A percentile compares a stretch with the other conserved stretches of the same genome.
These are phyloP conservation scores for Berghia stephanieae DNA, from an alignment of 1,140 invertebrate species.

Conservation along the genomic window DNA sequence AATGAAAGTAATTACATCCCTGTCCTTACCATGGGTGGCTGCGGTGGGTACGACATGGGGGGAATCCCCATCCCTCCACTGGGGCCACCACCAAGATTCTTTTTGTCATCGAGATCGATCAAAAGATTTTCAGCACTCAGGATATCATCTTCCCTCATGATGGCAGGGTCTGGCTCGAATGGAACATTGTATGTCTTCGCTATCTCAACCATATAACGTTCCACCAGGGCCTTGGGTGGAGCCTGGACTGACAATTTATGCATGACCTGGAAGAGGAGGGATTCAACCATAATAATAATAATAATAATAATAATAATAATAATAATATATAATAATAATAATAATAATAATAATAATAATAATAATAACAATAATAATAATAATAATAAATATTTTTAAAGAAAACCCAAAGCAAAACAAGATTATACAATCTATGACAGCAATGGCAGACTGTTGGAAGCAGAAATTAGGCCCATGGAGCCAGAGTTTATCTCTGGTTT, in stretches of 20 bases:
- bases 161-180: slow-evolving; percentile 62
- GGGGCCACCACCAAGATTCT: slow-evolving; percentile 64
- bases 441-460: too few relatives aligned
- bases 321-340: too few relatives aligned
- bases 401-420: too few relatives aligned
- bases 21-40: slow-evolving; percentile 24
- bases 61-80: slow-evolving; percentile 52
- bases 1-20: too few relatives aligned
- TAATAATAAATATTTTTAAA: too few relatives aligned
- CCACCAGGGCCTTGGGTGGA: slow-evolving; percentile 94
- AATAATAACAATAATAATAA: too few relatives aligned
- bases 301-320: too few relatives aligned
- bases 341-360: too few relatives aligned
- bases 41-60: slow-evolving; percentile 17
- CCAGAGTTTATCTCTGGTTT: too few relatives aligned
- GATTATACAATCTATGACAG: too few relatives aligned
- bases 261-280: slow-evolving; percentile 70
- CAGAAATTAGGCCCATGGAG: too few relatives aligned
- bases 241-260: slow-evolving; percentile 96
- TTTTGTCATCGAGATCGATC: slow-evolving; percentile 74
- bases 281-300: too few relatives aligned
- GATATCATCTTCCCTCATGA: slow-evolving; percentile 83
- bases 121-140: slow-evolving; percentile 76
- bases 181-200: slow-evolving; percentile 79
- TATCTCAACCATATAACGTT: slow-evolving; percentile 87